These are phyloP conservation scores for Epicauta chinensis DNA, from an alignment of 1,140 invertebrate species.

Conservation along the genomic window DNA sequence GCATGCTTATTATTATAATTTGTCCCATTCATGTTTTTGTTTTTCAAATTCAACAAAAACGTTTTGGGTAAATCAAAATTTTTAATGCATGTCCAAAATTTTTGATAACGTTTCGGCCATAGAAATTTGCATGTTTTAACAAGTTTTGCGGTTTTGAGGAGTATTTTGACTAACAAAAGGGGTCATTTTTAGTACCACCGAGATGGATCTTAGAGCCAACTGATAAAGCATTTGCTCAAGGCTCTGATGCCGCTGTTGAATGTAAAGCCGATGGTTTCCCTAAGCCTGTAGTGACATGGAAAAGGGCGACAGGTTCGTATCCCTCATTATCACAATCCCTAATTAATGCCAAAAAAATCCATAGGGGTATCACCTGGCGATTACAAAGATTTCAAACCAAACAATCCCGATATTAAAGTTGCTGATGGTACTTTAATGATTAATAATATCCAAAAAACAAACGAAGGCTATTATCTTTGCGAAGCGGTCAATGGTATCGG, in stretches of 20 bases:
- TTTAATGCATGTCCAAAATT: conserved; percentile 11
- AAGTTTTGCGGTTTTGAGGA: background rate
- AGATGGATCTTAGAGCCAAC: conserved; percentile 94
- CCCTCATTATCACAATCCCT: background rate
- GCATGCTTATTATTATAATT: conserved; percentile 29
- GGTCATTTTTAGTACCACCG: conserved; percentile 72
- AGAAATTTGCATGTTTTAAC: conserved; percentile 14
- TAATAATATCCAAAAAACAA: conserved; percentile 83
- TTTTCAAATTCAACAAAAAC: conserved; percentile 11
- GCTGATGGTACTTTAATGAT: conserved; percentile 87
- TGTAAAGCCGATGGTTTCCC: conserved; percentile 95
- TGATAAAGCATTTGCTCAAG: conserved; percentile 91
- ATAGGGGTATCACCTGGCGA: conserved; percentile 81
- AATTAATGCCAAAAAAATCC: conserved; percentile 19
- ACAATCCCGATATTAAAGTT: conserved; percentile 81
- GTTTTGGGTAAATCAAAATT: conserved; percentile 6
- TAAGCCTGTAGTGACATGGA: conserved; percentile 89
- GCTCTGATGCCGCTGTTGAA: conserved; percentile 85
- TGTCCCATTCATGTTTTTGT: conserved; percentile 25
- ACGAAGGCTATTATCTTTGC: conserved; percentile 92
- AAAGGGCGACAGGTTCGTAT: conserved; percentile 80
- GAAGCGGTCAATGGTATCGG: conserved; percentile 95
- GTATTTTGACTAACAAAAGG: conserved; percentile 5
- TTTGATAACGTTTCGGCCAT: conserved; percentile 6
- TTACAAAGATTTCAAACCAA: conserved; percentile 85